Evolutionary conservation across 2,888 invertebrate species (phyloP).

Genomic region (Chymomyza fuscimana): DNA sequence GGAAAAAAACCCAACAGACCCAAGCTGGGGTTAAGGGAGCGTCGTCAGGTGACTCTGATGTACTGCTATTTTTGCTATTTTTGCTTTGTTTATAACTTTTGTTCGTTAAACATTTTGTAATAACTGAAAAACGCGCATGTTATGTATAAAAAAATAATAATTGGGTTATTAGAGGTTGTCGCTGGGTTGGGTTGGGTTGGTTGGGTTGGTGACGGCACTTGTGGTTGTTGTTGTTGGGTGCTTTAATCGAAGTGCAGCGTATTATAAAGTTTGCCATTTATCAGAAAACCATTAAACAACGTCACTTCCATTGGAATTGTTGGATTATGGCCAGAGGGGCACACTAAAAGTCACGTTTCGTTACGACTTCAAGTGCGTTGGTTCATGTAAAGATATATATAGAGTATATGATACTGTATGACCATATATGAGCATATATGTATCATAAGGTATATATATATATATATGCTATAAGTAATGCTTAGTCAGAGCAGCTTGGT

Average conservation of each 20-base stretch:
- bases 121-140: conserved; percentile 37
- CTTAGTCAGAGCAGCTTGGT: background rate
- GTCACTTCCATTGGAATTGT: background rate
- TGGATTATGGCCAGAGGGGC: background rate
- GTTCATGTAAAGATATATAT: conserved; percentile 20
- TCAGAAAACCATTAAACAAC: conserved; percentile 8
- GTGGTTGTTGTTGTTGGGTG: background rate
- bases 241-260: background rate
- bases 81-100: background rate
- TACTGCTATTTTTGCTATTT: conserved; percentile 20
- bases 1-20: conserved; percentile 13
- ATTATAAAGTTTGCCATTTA: background rate
- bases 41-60: conserved; percentile 1
- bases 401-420: background rate
- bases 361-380: conserved; percentile 18
- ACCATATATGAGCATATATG: background rate
- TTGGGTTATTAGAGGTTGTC: conserved; percentile 1
- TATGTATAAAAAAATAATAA: conserved; percentile 4
- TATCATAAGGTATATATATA: background rate
- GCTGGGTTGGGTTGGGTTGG: background rate
- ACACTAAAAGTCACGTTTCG: conserved; percentile 52
- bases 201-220: background rate
- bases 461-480: background rate
- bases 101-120: background rate
- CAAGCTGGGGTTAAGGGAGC: background rate